phyloP scores from a whole-genome alignment of 1,140 invertebrate genomes.

The Drosophila tristis region DNA sequence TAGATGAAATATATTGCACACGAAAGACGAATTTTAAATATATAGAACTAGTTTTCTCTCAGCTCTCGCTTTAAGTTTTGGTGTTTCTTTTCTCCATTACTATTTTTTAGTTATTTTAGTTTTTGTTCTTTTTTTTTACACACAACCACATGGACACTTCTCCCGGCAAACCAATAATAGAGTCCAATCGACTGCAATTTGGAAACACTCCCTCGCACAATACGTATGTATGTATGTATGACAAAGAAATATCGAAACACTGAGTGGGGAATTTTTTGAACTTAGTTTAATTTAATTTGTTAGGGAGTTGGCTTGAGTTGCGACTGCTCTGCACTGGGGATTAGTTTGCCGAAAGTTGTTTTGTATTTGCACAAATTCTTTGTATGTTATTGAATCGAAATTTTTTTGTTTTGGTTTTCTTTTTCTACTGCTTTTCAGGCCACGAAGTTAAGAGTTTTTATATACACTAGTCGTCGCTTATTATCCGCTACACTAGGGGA shows the following conservation, averaged over 20 bases:
- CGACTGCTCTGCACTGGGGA: neutral
- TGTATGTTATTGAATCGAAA: neutral
- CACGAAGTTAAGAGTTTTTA: constrained; percentile 25
- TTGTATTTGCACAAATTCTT: constrained; percentile 28
- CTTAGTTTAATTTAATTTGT: neutral
- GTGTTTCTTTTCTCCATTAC: constrained; percentile 6
- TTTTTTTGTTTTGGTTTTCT: constrained; percentile 13
- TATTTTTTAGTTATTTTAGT: constrained; percentile 26
- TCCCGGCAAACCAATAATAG: constrained; percentile 61
- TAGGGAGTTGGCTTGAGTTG: neutral
- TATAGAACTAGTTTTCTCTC: constrained; percentile 27
- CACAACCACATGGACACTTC: constrained; percentile 70
- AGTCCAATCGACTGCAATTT: neutral
- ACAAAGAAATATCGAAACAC: constrained; percentile 16
- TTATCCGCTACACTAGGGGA: constrained; percentile 6
- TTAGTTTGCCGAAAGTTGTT: constrained; percentile 50
- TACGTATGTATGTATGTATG: neutral
- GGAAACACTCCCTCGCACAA: constrained; percentile 14
- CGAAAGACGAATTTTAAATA: constrained; percentile 50
- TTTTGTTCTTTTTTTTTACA: constrained; percentile 29
- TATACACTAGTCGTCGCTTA: constrained; percentile 26
- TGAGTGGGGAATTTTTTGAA: constrained; percentile 2
- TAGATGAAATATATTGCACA: constrained; percentile 51
- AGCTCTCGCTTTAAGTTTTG: constrained; percentile 17
- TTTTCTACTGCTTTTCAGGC: constrained; percentile 3